phyloP scores from a whole-genome alignment of 1,140 invertebrate genomes.

The Lordiphosa clarofinis region DNA sequence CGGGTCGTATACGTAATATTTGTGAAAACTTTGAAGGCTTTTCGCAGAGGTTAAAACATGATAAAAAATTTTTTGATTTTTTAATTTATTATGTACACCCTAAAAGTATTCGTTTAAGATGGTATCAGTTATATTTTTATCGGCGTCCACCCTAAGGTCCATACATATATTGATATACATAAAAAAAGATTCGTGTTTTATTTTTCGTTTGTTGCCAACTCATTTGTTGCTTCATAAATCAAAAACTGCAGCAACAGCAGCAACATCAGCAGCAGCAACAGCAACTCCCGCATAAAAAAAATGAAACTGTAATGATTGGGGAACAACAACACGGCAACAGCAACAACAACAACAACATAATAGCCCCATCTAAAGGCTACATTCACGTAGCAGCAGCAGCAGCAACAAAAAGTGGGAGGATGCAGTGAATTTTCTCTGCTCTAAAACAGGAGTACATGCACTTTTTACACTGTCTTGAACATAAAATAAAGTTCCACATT shows the following conservation, averaged over 20 bases:
- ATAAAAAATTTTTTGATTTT: too few relatives aligned
- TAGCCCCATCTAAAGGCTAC: constrained; percentile 60
- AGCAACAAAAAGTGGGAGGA: constrained; percentile 76
- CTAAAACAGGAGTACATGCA: background rate
- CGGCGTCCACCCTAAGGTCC: too few relatives aligned
- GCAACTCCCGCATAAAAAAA: constrained; percentile 69
- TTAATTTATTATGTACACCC: too few relatives aligned
- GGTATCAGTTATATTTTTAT: too few relatives aligned
- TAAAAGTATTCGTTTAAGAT: too few relatives aligned
- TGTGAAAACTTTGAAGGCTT: too few relatives aligned
- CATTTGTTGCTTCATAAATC: constrained; percentile 71
- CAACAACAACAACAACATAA: constrained; percentile 63
- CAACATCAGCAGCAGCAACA: constrained; percentile 45
- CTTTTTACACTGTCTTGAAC: background rate
- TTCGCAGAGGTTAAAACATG: too few relatives aligned
- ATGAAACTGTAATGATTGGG: constrained; percentile 70
- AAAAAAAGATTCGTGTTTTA: constrained; percentile 13
- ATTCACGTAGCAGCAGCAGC: constrained; percentile 36
- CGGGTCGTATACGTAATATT: too few relatives aligned
- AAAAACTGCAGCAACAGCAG: constrained; percentile 56
- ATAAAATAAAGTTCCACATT: too few relatives aligned
- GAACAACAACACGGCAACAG: constrained; percentile 43
- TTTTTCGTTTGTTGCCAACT: constrained; percentile 42
- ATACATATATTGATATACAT: constrained; percentile 57
- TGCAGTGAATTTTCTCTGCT: constrained; percentile 70